Percentiles rank a stretch among this genome's conserved stretches.
Conservation (phyloP, 35 echinoderm and acorn worm species). For the Nesometra sesokonis region DNA sequence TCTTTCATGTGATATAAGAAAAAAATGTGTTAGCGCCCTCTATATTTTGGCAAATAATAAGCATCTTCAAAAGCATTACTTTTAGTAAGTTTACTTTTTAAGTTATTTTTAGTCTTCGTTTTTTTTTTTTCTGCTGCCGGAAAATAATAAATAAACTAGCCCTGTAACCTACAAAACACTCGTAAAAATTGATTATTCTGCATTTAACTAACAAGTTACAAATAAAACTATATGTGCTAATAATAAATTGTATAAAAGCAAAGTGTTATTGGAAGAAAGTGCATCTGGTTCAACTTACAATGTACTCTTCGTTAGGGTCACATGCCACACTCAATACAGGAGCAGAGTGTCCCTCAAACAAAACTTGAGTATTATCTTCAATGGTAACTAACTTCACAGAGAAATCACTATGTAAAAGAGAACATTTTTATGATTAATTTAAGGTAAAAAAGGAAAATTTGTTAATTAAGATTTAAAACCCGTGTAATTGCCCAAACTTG, state of each 20-base stretch:
- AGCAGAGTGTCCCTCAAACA: slow-evolving; percentile 64
- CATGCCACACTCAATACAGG: slow-evolving; percentile 76
- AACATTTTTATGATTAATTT: neutral
- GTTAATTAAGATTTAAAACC: no score
- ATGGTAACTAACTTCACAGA: slow-evolving; percentile 56
- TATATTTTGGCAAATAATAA: no score
- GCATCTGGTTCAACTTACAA: slow-evolving; percentile 29
- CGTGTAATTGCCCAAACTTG: no score
- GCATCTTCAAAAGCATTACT: no score
- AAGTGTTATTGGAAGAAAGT: neutral
- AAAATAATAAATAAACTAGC: slow-evolving; percentile 2
- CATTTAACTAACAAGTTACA: neutral
- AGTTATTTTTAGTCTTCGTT: no score
- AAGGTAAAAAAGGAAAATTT: neutral
- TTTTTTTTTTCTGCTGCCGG: no score
- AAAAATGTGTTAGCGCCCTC: no score
- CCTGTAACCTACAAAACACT: neutral
- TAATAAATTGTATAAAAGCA: no score
- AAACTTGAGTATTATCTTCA: slow-evolving; percentile 42
- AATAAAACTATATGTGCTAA: no score
- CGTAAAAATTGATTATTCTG: neutral
- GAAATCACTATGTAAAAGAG: slow-evolving; percentile 60
- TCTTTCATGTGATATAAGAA: no score
- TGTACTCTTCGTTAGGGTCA: slow-evolving; percentile 60
- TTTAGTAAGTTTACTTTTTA: no score